These are phyloP conservation scores for Henricia sp. DNA, from an alignment of 53 echinoderm and acorn worm genomes.

Conservation along the genomic window DNA sequence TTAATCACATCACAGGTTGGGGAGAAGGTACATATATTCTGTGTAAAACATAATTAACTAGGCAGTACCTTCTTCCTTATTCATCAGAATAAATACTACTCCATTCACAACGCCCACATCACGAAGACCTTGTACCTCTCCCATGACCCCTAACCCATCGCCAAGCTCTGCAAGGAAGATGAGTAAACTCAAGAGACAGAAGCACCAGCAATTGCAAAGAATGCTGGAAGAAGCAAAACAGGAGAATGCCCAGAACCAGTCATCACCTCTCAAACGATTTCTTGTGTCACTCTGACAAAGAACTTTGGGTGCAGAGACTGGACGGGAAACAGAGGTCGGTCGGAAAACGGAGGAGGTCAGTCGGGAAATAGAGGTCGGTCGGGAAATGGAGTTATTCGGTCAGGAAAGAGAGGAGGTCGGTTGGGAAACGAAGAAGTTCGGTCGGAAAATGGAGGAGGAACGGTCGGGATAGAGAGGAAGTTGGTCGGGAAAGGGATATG, in stretches of 20 bases:
- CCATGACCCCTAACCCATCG: background rate
- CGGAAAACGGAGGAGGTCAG: too few relatives aligned
- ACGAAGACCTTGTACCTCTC: background rate
- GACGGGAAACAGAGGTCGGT: too few relatives aligned
- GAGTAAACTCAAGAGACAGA: slow-evolving; percentile 29
- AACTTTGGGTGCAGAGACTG: background rate
- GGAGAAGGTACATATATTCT: too few relatives aligned
- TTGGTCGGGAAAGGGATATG: too few relatives aligned
- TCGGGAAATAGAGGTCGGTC: too few relatives aligned
- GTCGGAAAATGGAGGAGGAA: too few relatives aligned
- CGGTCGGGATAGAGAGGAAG: too few relatives aligned
- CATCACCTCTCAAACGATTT: slow-evolving; percentile 36
- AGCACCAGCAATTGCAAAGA: slow-evolving; percentile 49
- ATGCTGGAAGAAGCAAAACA: slow-evolving; percentile 45
- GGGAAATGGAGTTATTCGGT: too few relatives aligned
- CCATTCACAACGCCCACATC: background rate
- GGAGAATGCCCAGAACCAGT: slow-evolving; percentile 19
- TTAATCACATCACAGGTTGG: too few relatives aligned
- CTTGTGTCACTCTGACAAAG: slow-evolving; percentile 27
- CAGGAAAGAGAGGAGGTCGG: too few relatives aligned
- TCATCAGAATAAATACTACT: background rate
- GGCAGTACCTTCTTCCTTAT: background rate
- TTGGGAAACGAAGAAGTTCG: too few relatives aligned
- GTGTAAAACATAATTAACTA: too few relatives aligned
- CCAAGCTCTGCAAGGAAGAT: slow-evolving; percentile 32